phyloP scores from a whole-genome alignment of 2,888 invertebrate genomes.

The Luperina nickerlii region DNA sequence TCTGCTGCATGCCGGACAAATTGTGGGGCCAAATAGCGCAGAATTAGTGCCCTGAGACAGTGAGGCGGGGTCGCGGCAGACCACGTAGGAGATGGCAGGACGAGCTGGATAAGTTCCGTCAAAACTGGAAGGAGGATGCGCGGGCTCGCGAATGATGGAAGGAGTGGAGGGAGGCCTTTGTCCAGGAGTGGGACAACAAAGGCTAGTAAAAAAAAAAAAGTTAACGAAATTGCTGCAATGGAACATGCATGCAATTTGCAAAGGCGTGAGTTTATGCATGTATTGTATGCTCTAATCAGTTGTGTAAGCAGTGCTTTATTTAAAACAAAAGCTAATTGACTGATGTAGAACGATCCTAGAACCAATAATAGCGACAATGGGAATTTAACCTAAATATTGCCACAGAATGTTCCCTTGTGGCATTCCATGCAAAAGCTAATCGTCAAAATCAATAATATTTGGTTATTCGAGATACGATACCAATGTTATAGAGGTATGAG shows the following conservation, averaged over 20 bases:
- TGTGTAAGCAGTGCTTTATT: not conserved
- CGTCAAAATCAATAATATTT: not conserved
- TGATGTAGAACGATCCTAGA: not conserved
- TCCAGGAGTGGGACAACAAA: no score
- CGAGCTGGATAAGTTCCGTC: no score
- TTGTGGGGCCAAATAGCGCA: no score
- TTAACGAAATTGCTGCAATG: not conserved
- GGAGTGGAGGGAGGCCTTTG: no score
- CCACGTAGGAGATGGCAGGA: no score
- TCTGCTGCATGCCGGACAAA: no score
- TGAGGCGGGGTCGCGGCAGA: no score
- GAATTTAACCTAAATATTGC: not conserved
- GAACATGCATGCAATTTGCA: no score
- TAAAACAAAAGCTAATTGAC: not conserved
- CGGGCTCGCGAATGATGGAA: no score
- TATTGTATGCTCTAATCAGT: not conserved
- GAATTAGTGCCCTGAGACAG: no score
- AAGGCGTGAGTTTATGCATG: not conserved
- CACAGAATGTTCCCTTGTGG: not conserved
- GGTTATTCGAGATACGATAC: not conserved
- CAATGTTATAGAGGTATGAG: not conserved
- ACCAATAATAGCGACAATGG: not conserved
- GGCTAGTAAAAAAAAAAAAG: no score
- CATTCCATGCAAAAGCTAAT: not conserved
- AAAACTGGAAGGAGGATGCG: no score